Base-by-base conservation (phyloP, 2,113 vertebrate genomes). In the Chaetura pelagica region DNA sequence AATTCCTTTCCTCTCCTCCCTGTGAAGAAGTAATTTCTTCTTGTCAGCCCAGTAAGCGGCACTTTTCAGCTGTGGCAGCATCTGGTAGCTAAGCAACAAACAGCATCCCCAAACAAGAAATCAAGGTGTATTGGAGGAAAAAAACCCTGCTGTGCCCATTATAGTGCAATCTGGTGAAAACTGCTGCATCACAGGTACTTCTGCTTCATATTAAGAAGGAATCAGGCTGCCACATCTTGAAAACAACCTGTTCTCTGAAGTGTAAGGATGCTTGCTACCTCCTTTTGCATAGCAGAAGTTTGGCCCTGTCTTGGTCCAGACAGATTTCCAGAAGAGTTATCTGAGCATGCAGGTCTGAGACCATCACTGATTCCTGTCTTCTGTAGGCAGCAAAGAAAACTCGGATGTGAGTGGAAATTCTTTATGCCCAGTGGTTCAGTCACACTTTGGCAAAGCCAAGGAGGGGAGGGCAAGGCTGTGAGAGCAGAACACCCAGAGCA, bases 21-120 rank as follows among this genome's bases (percentile, higher is more conserved):
- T 3, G 1, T 15, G 38, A 92, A 90, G 84, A 73, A 79, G 29
- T 71, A 85, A 87, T 91, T 91, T 71, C 81, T 82, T 49, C 66
- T 61, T 32, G 35, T 69, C 78, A 87, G 26, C 66, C 9, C 58
- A 4, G 18, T 58, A 49, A 89, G 81, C 62, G 44, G 51, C 0
- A 0, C 42, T 85, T 79, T 89, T 87, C 69, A 76, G 84, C 63
- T 82, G 81, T 54, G 69, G 89, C 89, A 85, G 58, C 82, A 87
- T 73, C 73, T 32, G 42, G 86, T 97, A 96, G 76, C 94, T 95
- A 97, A 89, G 94, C 94, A 97, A 97, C 84, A 96, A 94, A 94
- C 86, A 94, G 91, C 95, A 93, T 96, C 86, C 84, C 89, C 94
- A 62, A 96, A 95, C 76, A 96, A 57, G 29, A 96, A 97, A 95